Conservation (phyloP, 2,113 vertebrate genomes). For the Myodes glareolus region DNA sequence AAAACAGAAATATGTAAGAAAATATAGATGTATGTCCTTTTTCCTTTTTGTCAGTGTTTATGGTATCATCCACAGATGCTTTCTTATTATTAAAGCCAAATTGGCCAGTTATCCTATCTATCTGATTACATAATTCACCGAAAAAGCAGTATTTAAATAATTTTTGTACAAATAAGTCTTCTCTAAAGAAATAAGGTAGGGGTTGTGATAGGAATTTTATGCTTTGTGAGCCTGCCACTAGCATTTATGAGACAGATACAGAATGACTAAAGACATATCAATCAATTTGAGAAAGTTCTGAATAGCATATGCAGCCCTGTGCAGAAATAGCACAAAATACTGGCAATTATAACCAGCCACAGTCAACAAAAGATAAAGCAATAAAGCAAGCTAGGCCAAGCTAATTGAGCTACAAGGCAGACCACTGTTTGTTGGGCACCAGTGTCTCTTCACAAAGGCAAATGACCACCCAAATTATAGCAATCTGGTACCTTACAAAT, state of each 20-base stretch:
- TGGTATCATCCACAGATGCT: background rate
- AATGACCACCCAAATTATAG: background rate
- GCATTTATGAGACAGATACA: background rate
- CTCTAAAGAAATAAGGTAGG: background rate
- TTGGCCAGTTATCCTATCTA: background rate
- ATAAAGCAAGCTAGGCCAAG: background rate
- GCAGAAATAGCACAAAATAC: constrained; percentile 33
- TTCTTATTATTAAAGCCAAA: constrained; percentile 30
- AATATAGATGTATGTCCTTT: background rate
- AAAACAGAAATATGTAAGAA: background rate
- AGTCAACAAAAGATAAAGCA: background rate
- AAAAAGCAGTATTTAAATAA: background rate
- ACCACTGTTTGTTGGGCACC: background rate
- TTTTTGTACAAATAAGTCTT: background rate
- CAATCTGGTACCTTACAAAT: constrained; percentile 18
- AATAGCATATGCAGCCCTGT: background rate
- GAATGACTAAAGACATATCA: background rate
- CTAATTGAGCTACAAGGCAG: background rate
- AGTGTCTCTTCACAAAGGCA: constrained; percentile 3
- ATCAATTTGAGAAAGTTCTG: background rate
- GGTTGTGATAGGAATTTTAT: background rate
- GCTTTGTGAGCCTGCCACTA: background rate
- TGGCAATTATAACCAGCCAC: background rate
- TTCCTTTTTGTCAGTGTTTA: background rate
- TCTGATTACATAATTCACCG: background rate